Conservation (phyloP, 1,140 invertebrate genomes). For the Lepidostoma basale region DNA sequence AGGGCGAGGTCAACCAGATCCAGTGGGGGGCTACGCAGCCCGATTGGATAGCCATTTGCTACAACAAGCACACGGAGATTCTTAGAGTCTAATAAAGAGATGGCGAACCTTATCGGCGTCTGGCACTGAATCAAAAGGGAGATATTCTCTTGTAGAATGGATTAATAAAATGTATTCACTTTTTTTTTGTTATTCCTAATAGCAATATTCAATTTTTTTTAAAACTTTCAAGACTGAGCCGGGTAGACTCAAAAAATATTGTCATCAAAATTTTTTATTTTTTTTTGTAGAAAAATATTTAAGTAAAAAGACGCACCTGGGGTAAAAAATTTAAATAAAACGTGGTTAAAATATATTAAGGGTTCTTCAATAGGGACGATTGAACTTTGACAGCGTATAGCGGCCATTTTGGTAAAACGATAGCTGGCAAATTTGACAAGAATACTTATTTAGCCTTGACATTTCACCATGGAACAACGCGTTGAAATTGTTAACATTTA, state of each 20-base stretch:
- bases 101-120: conserved; percentile 42
- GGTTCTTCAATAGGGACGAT: too few relatives aligned
- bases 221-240: background rate
- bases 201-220: background rate
- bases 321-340: background rate
- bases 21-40: conserved; percentile 99
- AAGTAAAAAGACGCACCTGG: background rate
- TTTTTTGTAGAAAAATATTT: background rate
- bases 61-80: conserved; percentile 97
- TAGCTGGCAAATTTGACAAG: too few relatives aligned
- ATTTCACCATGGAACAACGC: too few relatives aligned
- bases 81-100: conserved; percentile 80
- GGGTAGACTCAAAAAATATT: background rate
- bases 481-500: too few relatives aligned
- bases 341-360: background rate
- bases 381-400: too few relatives aligned
- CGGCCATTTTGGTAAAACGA: too few relatives aligned
- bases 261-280: background rate
- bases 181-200: background rate
- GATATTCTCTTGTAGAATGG: conserved; percentile 11
- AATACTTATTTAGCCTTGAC: too few relatives aligned
- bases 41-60: conserved; percentile 99
- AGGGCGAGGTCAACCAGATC: conserved; percentile 99
- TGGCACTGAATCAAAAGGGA: conserved; percentile 34
- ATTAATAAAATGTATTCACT: conserved; percentile 5